Percentiles rank a stretch among this genome's conserved stretches.
These are phyloP conservation scores for Microctonus brassicae DNA, from an alignment of 2,888 invertebrate genomes.

Conservation along the genomic window DNA sequence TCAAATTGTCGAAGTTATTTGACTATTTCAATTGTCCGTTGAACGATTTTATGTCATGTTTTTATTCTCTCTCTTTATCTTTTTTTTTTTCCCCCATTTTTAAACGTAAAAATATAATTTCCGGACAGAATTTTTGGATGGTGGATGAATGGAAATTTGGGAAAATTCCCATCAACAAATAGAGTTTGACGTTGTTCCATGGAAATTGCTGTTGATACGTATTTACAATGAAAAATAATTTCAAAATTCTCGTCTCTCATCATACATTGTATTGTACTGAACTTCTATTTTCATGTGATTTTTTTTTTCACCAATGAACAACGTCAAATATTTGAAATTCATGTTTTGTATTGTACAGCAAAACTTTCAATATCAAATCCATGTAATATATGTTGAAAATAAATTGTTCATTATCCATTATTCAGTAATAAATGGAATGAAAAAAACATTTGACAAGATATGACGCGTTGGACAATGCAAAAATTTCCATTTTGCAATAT, in stretches of 20 bases:
- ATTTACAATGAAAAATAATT: not conserved
- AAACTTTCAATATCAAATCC: not conserved
- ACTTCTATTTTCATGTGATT: not conserved
- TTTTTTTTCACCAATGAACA: not conserved
- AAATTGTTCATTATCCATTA: not conserved
- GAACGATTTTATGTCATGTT: not conserved
- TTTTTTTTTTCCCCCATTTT: too few species aligned
- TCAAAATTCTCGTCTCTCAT: not conserved
- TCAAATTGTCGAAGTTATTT: slow-evolving; percentile 20
- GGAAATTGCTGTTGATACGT: slow-evolving; percentile 10
- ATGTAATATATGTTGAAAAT: not conserved
- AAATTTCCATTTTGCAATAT: not conserved
- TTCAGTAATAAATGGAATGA: not conserved
- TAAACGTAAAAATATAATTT: not conserved
- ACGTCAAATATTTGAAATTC: not conserved
- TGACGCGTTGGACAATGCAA: not conserved
- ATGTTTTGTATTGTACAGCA: not conserved
- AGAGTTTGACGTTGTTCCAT: slow-evolving; percentile 7
- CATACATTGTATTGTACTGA: not conserved
- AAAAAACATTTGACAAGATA: slow-evolving; percentile 7
- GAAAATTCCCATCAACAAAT: slow-evolving; percentile 10
- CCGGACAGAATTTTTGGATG: not conserved
- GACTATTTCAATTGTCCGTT: slow-evolving; percentile 11
- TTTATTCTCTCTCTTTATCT: not conserved
- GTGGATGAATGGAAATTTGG: slow-evolving; percentile 10